Evolutionary conservation across 2,113 vertebrate species (phyloP).

Genomic region (Perca flavescens): DNA sequence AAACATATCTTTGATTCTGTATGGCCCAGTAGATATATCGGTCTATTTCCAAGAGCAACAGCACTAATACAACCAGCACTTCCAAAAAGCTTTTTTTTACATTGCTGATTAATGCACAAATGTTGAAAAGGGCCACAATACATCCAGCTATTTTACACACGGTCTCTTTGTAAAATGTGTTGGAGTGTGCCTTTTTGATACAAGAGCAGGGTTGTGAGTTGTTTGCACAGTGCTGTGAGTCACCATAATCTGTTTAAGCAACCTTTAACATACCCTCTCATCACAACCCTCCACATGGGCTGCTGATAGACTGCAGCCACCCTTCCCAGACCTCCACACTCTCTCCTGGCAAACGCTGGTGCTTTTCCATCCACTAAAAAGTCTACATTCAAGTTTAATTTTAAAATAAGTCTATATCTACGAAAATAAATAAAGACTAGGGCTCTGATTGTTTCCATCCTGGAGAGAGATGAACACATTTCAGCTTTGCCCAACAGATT

Average conservation of each 20-base stretch:
- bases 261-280: slow-evolving; percentile 30
- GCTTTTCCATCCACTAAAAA: slow-evolving; percentile 31
- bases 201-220: not conserved
- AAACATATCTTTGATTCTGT: too few species aligned
- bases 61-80: too few species aligned
- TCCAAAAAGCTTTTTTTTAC: too few species aligned
- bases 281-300: slow-evolving; percentile 48
- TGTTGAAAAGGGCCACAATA: too few species aligned
- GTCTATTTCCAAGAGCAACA: too few species aligned
- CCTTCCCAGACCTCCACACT: slow-evolving; percentile 6
- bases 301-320: slow-evolving; percentile 42
- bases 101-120: too few species aligned
- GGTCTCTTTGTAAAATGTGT: not conserved
- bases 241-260: slow-evolving; percentile 32
- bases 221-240: slow-evolving; percentile 30
- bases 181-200: slow-evolving; percentile 8
- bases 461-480: slow-evolving; percentile 20
- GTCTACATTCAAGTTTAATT: slow-evolving; percentile 14
- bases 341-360: slow-evolving; percentile 14
- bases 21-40: too few species aligned
- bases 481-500: slow-evolving; percentile 10
- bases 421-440: slow-evolving; percentile 32
- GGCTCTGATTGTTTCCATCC: slow-evolving; percentile 30
- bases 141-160: not conserved
- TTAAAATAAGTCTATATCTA: slow-evolving; percentile 37